Conservation (phyloP, 2,113 vertebrate species). For the Climacteris rufus region DNA sequence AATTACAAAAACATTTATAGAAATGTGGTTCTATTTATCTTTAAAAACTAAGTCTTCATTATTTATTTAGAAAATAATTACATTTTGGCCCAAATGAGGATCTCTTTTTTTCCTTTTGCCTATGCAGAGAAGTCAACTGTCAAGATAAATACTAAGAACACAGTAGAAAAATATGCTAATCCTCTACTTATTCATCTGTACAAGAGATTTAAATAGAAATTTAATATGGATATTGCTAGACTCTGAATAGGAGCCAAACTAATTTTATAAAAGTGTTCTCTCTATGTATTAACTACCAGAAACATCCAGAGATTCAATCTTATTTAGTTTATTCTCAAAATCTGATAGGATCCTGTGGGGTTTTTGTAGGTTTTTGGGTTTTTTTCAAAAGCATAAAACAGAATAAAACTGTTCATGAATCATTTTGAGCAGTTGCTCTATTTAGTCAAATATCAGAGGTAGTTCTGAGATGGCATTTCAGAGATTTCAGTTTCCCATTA, state of each 20-base stretch:
- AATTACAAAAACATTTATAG: not conserved
- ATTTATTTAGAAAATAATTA: not conserved
- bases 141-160: constrained; percentile 60
- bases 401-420: not conserved
- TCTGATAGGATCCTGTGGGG: not conserved
- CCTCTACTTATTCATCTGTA: constrained; percentile 63
- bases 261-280: constrained; percentile 72
- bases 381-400: not conserved
- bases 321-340: constrained; percentile 11
- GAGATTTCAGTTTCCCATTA: not conserved
- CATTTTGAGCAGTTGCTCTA: not conserved
- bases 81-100: not conserved
- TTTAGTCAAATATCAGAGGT: not conserved
- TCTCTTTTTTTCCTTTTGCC: not conserved
- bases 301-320: constrained; percentile 59
- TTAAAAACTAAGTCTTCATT: not conserved
- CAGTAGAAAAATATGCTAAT: constrained; percentile 69
- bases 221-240: constrained; percentile 72
- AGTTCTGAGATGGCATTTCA: not conserved
- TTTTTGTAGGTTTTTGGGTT: not conserved
- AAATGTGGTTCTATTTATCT: not conserved
- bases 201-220: constrained; percentile 64
- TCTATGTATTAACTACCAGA: constrained; percentile 71
- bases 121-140: constrained; percentile 32
- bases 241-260: constrained; percentile 74